phyloP scores from a whole-genome alignment of 2,888 invertebrate genomes.

The Selenia dentaria region DNA sequence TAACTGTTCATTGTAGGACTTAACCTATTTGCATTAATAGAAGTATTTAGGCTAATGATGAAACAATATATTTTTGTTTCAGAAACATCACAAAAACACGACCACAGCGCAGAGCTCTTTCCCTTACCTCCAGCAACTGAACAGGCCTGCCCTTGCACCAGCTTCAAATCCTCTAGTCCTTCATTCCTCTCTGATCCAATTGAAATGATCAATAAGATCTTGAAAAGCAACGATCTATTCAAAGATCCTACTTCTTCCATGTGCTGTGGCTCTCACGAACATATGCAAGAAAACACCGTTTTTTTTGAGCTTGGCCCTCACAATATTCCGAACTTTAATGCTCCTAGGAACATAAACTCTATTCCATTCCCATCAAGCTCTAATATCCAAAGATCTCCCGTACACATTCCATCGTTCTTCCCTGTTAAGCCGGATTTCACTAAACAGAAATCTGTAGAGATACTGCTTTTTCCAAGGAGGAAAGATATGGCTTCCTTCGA shows the following conservation, averaged over 20 bases:
- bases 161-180: conserved; percentile 47
- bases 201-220: conserved; percentile 59
- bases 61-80: conserved; percentile 4
- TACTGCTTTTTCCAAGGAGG: conserved; percentile 66
- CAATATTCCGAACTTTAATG: conserved; percentile 32
- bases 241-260: conserved; percentile 55
- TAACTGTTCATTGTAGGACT: too few relatives aligned
- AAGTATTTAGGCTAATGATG: too few relatives aligned
- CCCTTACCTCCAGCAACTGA: conserved; percentile 34
- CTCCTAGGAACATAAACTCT: conserved; percentile 38
- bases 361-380: not conserved
- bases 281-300: conserved; percentile 57
- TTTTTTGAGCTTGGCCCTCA: conserved; percentile 58
- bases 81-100: conserved; percentile 17
- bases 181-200: conserved; percentile 46
- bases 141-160: conserved; percentile 61
- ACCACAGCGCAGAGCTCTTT: conserved; percentile 6
- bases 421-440: conserved; percentile 21
- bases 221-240: conserved; percentile 60
- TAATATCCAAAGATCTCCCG: not conserved
- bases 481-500: conserved; percentile 42
- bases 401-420: conserved; percentile 1
- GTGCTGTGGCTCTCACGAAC: conserved; percentile 71
- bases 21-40: too few relatives aligned
- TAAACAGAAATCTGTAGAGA: conserved; percentile 62